Evolutionary conservation across 2,888 invertebrate genomes (phyloP).

Genomic region (Andrena minutula): DNA sequence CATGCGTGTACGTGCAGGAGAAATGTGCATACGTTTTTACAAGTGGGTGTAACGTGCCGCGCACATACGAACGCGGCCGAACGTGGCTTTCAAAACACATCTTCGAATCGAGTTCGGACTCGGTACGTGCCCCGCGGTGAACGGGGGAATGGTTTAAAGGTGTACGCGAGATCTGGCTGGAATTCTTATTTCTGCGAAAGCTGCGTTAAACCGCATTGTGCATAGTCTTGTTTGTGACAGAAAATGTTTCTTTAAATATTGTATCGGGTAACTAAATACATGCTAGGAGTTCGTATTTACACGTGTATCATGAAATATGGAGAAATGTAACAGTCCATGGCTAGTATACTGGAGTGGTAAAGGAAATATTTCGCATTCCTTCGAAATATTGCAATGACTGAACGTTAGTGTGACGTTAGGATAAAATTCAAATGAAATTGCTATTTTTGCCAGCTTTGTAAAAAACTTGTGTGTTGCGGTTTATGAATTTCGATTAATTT

Average conservation of each 20-base stretch:
- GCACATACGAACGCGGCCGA: constrained; percentile 29
- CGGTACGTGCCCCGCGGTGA: neutral
- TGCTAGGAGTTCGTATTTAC: neutral
- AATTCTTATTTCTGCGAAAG: constrained; percentile 11
- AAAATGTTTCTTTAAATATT: neutral
- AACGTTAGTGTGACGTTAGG: too few relatives aligned
- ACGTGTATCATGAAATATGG: neutral
- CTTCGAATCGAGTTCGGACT: constrained; percentile 10
- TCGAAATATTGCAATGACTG: too few relatives aligned
- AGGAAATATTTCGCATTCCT: neutral
- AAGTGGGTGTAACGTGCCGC: constrained; percentile 32
- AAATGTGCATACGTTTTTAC: constrained; percentile 20
- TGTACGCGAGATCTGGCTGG: neutral
- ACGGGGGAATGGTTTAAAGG: neutral
- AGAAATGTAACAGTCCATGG: too few relatives aligned
- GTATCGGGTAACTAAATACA: neutral
- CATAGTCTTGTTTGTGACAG: neutral
- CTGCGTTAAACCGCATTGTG: neutral
- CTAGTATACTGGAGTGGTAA: too few relatives aligned
- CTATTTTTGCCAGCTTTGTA: too few relatives aligned
- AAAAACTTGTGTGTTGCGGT: too few relatives aligned
- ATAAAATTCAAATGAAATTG: too few relatives aligned
- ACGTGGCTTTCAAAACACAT: constrained; percentile 43
- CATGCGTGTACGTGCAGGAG: constrained; percentile 24
- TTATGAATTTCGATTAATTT: too few relatives aligned